Base-by-base conservation (phyloP, 2,888 invertebrate genomes). In the Suillia variegata region DNA sequence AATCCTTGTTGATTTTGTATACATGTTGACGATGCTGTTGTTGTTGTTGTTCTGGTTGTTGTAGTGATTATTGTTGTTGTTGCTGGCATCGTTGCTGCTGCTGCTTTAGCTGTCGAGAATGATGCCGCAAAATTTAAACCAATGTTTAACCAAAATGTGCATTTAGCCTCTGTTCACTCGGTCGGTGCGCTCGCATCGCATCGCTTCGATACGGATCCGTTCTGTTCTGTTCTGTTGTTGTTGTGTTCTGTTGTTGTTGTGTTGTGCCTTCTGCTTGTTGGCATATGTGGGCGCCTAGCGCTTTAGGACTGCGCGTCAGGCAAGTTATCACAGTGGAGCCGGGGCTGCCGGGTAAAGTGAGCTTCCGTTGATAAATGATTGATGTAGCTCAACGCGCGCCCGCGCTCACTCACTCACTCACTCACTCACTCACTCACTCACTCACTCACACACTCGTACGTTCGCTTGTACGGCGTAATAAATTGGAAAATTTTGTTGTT, bases 131-230 rank as follows among this genome's bases (percentile, higher is more conserved):
- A 73, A 74, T 73, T 73, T 74, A 76, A 73, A 73, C 76, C 72
- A 73, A 73, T 73, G 72, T 73, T 74, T 74, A 75, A 74, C 76
- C 72, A 74, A 73, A 75, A 75, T 75, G 74, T 73, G 74, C 72
- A 75, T 75, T 73, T 73, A 75, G 72, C 72, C 72, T 63, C 71
- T n/a, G n/a, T n/a, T n/a, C n/a, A n/a, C n/a, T n/a, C 24, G 26
- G 50, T 31, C 26, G 31, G 31, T 24, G n/a, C n/a, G n/a, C n/a
- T n/a, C n/a, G n/a, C n/a, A n/a, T n/a, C n/a, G n/a, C n/a, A n/a
- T n/a, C n/a, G n/a, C n/a, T n/a, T n/a, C n/a, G n/a, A 26, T 26
- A n/a, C 24, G 22, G 2, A n/a, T 21, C 49, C 21, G 18, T 15
- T 49, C 49, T 22, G 13, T n/a, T 24, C 13, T 49, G 24, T 49